A percentile compares a stretch with the other conserved stretches of the same genome.
These are phyloP conservation scores for Tor tambroides DNA, from an alignment of 2,113 vertebrate species.

Conservation along the genomic window DNA sequence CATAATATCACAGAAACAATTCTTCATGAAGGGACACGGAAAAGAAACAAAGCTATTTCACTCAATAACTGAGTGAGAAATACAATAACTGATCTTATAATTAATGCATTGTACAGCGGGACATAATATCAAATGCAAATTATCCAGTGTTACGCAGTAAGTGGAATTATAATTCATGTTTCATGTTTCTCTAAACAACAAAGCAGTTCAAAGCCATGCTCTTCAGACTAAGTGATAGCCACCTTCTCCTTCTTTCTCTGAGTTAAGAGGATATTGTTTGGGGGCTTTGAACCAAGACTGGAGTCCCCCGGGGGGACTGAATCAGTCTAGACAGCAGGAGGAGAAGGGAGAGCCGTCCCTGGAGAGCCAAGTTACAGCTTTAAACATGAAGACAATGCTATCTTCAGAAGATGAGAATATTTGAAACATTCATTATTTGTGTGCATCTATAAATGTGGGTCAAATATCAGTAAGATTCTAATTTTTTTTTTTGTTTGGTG, in stretches of 20 bases:
- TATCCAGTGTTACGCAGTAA: neutral
- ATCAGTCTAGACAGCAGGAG: constrained; percentile 29
- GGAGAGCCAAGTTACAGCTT: constrained; percentile 10
- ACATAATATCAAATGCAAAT: constrained; percentile 9
- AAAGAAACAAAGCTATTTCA: constrained; percentile 18
- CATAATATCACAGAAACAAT: constrained; percentile 8
- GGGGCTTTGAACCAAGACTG: constrained; percentile 35
- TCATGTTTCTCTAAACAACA: constrained; percentile 9
- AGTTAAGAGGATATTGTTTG: constrained; percentile 19
- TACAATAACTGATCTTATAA: constrained; percentile 32
- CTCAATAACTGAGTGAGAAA: constrained; percentile 19
- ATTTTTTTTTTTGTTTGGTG: neutral
- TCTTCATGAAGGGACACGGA: neutral
- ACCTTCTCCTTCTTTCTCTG: constrained; percentile 35
- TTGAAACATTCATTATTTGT: neutral
- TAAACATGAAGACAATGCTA: constrained; percentile 8
- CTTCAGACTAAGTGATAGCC: neutral
- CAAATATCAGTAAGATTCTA: neutral
- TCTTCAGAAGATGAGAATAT: neutral
- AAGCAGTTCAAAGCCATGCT: neutral
- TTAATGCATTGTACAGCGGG: constrained; percentile 7
- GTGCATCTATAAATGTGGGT: constrained; percentile 2
- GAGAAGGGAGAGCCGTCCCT: neutral
- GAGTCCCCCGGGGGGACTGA: constrained; percentile 9
- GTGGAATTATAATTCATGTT: constrained; percentile 17